Evolutionary conservation across 2,888 invertebrate genomes (phyloP).

Genomic region (Dyspetes luteomarginatus): DNA sequence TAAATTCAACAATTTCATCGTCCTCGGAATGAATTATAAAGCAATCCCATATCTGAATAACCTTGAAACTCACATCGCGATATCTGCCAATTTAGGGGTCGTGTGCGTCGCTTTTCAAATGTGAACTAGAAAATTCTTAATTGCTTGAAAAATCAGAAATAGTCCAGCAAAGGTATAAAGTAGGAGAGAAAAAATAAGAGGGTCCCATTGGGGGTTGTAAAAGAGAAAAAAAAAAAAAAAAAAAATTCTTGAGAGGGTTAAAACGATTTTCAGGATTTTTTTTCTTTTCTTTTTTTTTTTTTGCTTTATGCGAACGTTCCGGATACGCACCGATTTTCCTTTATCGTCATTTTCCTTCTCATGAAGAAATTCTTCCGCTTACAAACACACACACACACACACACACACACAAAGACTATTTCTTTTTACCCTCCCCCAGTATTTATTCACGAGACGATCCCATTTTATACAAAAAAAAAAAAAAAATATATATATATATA

Average conservation of each 20-base stretch:
- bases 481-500: not conserved
- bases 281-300: slow-evolving; percentile 18
- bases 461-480: not conserved
- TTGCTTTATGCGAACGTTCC: not conserved
- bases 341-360: not conserved
- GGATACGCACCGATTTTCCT: slow-evolving; percentile 22
- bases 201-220: slow-evolving; percentile 3
- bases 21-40: not conserved
- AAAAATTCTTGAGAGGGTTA: not conserved
- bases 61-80: not conserved
- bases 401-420: not conserved
- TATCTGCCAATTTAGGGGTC: not conserved
- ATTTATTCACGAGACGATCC: not conserved
- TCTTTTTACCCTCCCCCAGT: not conserved
- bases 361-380: not conserved
- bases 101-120: not conserved
- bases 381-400: too few relatives aligned
- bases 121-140: slow-evolving; percentile 22
- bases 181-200: not conserved
- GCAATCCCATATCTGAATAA: not conserved
- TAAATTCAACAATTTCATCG: not conserved
- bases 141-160: slow-evolving; percentile 18
- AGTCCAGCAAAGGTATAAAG: not conserved
- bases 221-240: not conserved
- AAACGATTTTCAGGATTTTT: not conserved